These are phyloP conservation scores for Perizoma affinitatum DNA, from an alignment of 2,888 invertebrate genomes.

Conservation along the genomic window DNA sequence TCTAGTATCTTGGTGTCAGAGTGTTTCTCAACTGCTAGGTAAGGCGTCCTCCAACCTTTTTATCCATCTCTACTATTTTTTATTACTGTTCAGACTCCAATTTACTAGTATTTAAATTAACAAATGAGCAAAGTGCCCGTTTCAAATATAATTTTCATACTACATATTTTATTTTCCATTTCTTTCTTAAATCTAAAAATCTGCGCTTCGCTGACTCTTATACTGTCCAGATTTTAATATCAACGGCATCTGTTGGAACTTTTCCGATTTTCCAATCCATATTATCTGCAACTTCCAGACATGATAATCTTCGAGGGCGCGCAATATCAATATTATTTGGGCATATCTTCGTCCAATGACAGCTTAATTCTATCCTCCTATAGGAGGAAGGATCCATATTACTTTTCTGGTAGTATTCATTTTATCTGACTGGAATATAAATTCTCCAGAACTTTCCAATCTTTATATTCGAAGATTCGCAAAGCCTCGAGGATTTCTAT, in stretches of 20 bases:
- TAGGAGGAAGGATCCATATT: slow-evolving; percentile 53
- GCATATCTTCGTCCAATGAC: slow-evolving; percentile 57
- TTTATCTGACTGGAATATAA: slow-evolving; percentile 20
- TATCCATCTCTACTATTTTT: no score
- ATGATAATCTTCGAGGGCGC: slow-evolving; percentile 57
- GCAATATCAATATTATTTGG: slow-evolving; percentile 63
- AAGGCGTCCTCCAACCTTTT: not conserved
- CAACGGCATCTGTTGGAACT: slow-evolving; percentile 17
- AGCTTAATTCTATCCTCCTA: slow-evolving; percentile 50
- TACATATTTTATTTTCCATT: no score
- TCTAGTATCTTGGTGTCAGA: not conserved
- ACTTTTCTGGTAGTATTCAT: slow-evolving; percentile 46
- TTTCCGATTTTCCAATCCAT: slow-evolving; percentile 33
- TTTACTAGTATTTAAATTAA: not conserved
- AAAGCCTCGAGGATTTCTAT: slow-evolving; percentile 9
- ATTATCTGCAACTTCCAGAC: slow-evolving; percentile 50
- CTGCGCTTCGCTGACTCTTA: slow-evolving; percentile 1
- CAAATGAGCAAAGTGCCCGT: not conserved
- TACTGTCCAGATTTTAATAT: slow-evolving; percentile 13
- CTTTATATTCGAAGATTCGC: slow-evolving; percentile 3
- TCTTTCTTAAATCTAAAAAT: not conserved
- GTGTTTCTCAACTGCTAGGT: not conserved
- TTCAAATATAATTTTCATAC: not conserved
- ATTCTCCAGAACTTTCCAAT: slow-evolving; percentile 7
- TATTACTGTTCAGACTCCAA: no score